phyloP scores from a whole-genome alignment of 2,888 invertebrate genomes.

The Pachycephus smyrnensis region DNA sequence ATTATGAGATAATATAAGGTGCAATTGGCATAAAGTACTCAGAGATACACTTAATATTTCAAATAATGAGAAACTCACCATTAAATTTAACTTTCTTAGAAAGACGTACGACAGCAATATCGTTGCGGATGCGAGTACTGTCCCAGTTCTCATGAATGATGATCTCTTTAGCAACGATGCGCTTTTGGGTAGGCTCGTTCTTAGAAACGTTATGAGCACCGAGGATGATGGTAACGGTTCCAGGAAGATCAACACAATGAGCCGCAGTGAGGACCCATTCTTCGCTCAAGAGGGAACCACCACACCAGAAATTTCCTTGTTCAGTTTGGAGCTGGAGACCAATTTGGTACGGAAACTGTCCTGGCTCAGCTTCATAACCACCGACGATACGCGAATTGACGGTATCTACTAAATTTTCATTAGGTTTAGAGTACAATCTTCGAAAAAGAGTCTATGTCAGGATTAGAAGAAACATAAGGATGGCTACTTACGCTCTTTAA shows the following conservation, averaged over 20 bases:
- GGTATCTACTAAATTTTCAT: not conserved
- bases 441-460: not conserved
- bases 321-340: not conserved
- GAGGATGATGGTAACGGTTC: conserved; percentile 18
- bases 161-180: conserved; percentile 22
- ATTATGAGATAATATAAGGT: too few species aligned
- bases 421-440: not conserved
- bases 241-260: conserved; percentile 15
- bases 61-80: conserved; percentile 19
- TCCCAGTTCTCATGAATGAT: conserved; percentile 28
- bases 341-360: conserved; percentile 20
- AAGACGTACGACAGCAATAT: conserved; percentile 42
- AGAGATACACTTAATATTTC: not conserved
- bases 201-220: conserved; percentile 20
- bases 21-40: too few species aligned
- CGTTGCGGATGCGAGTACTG: conserved; percentile 27
- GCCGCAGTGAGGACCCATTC: conserved; percentile 21
- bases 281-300: conserved; percentile 16
- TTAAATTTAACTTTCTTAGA: conserved; percentile 24
- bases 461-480: not conserved
- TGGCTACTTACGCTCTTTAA: not conserved
- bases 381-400: conserved; percentile 9
- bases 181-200: conserved; percentile 14
- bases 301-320: conserved; percentile 8
- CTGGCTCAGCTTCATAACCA: conserved; percentile 8